Evolutionary conservation across 2,797 vertebrate genomes (phyloP).

Genomic region (Acanthis flammea): DNA sequence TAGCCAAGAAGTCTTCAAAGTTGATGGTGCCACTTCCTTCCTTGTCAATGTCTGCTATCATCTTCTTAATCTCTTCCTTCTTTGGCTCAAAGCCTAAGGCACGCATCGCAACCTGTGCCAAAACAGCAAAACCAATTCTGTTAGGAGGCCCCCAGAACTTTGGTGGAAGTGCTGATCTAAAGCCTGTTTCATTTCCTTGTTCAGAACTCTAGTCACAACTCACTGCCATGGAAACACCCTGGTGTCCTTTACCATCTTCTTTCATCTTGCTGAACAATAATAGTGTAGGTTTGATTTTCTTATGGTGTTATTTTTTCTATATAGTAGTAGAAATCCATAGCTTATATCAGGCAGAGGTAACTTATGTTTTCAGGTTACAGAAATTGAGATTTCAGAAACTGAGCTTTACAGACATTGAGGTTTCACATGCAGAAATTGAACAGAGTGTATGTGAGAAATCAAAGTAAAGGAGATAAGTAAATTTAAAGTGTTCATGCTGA

Average conservation of each 20-base stretch:
- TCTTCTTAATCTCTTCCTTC: slow-evolving; percentile 93
- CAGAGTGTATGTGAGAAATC: neutral
- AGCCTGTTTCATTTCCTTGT: neutral
- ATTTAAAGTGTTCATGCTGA: neutral
- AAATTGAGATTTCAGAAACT: neutral
- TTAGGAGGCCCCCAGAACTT: neutral
- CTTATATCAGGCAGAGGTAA: neutral
- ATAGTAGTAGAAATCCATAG: neutral
- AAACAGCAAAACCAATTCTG: neutral
- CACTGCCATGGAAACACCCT: neutral
- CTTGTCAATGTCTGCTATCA: slow-evolving; percentile 89
- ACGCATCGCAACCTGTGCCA: slow-evolving; percentile 88
- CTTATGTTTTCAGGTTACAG: neutral
- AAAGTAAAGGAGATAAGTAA: neutral
- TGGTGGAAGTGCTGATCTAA: neutral
- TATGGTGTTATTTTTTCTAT: neutral
- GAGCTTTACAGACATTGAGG: neutral
- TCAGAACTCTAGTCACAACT: neutral
- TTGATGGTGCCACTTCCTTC: slow-evolving; percentile 85
- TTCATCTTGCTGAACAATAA: neutral
- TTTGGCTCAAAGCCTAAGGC: slow-evolving; percentile 96
- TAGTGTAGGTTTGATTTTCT: neutral
- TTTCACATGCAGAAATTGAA: neutral
- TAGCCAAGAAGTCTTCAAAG: slow-evolving; percentile 87
- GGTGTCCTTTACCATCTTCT: neutral